A percentile compares a stretch with the other conserved stretches of the same genome.
Evolutionary conservation across 2,113 vertebrate species (phyloP).

Genomic region (Tiliqua scincoides): DNA sequence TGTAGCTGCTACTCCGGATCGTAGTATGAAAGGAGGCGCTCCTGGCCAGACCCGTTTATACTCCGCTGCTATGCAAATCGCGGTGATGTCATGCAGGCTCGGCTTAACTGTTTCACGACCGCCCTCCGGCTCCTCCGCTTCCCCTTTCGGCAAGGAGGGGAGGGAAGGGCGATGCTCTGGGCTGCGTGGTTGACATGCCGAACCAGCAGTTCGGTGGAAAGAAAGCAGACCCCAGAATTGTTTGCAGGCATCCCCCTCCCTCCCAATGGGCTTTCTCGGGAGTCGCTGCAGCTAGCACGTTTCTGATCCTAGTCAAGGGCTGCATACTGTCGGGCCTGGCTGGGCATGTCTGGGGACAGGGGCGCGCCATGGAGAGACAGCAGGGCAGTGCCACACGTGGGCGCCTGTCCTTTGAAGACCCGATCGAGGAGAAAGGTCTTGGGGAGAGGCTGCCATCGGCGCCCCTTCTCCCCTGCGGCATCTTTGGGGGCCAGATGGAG

Average conservation of each 20-base stretch:
- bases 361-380: background rate
- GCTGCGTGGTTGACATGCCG: background rate
- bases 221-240: background rate
- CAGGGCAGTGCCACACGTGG: background rate
- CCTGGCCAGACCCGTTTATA: constrained; percentile 67
- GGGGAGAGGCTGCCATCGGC: background rate
- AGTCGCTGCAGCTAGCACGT: background rate
- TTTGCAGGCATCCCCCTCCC: background rate
- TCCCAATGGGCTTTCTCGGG: background rate
- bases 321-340: background rate
- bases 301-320: background rate
- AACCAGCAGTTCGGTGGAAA: background rate
- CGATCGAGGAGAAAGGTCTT: background rate
- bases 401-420: background rate
- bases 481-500: background rate
- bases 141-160: background rate
- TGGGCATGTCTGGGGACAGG: background rate
- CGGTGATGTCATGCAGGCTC: constrained; percentile 57
- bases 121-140: constrained; percentile 24
- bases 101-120: constrained; percentile 48
- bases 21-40: constrained; percentile 46
- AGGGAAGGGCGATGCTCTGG: too few species aligned
- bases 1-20: constrained; percentile 49
- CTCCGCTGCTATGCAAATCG: constrained; percentile 66
- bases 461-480: background rate